These are phyloP conservation scores for Gymnorhina tibicen DNA, from an alignment of 2,113 vertebrate genomes.

Conservation along the genomic window DNA sequence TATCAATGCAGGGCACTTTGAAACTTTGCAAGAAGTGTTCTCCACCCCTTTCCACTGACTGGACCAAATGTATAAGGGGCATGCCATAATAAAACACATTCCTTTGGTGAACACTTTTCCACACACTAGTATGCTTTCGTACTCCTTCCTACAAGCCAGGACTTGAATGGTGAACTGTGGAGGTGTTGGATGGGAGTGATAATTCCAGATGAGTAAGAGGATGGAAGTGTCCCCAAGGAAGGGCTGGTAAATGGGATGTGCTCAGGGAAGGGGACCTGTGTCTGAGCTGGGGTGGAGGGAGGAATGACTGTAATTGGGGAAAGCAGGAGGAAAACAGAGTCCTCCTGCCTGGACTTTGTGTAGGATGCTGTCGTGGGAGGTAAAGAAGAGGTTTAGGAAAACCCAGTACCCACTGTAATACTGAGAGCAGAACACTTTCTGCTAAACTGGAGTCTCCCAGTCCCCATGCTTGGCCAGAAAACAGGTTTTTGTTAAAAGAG, in stretches of 20 bases:
- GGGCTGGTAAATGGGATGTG: not conserved
- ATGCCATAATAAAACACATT: not conserved
- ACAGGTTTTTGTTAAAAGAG: conserved; percentile 11
- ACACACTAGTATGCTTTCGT: not conserved
- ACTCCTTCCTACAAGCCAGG: not conserved
- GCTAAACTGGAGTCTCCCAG: not conserved
- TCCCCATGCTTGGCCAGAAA: not conserved
- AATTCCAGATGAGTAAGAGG: not conserved
- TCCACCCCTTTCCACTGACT: not conserved
- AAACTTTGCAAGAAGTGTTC: not conserved
- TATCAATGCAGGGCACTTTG: not conserved
- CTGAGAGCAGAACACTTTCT: not conserved
- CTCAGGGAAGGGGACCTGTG: not conserved
- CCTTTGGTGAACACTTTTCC: not conserved
- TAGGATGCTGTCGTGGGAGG: not conserved
- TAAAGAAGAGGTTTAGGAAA: not conserved
- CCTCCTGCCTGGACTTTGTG: not conserved
- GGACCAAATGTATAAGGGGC: not conserved
- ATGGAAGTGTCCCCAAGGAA: not conserved
- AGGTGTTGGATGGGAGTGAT: not conserved
- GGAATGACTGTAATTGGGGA: rapidly evolving
- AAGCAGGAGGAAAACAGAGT: not conserved
- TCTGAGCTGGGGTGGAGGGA: not conserved
- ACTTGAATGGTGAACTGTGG: not conserved
- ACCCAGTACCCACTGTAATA: not conserved